Conservation (phyloP, 2,888 invertebrate species). For the Drosophila picticornis region DNA sequence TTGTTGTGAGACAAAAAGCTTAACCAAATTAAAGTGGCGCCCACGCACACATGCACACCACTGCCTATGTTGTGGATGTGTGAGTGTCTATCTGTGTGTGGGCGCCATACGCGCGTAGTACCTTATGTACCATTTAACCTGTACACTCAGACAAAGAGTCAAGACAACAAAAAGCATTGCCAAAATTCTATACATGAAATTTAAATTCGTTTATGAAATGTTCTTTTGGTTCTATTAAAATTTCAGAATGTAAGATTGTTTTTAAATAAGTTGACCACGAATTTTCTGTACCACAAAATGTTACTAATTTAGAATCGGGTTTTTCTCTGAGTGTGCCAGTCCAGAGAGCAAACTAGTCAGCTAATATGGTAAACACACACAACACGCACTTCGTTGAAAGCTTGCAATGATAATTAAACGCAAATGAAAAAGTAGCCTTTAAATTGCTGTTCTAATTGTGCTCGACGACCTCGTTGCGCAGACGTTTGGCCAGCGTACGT, state of each 20-base stretch:
- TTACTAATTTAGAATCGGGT: neutral
- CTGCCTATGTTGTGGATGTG: conserved; percentile 1
- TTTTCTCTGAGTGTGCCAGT: conserved; percentile 11
- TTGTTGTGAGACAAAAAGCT: conserved; percentile 52
- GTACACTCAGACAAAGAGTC: conserved; percentile 6
- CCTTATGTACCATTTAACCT: conserved; percentile 49
- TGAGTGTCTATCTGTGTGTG: conserved; percentile 21
- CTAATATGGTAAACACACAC: conserved; percentile 29
- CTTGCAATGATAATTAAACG: conserved; percentile 50
- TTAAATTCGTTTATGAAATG: neutral
- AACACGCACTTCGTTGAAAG: conserved; percentile 43
- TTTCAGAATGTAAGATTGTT: neutral
- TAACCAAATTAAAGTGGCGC: conserved; percentile 41
- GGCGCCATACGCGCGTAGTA: conserved; percentile 44
- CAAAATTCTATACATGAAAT: neutral
- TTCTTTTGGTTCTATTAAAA: neutral
- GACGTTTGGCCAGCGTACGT: conserved; percentile 92
- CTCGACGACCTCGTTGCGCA: conserved; percentile 94
- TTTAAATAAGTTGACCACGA: neutral
- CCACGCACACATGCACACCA: conserved; percentile 15
- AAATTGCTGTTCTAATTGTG: conserved; percentile 48
- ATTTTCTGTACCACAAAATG: neutral
- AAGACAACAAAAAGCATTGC: neutral
- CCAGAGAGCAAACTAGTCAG: conserved; percentile 61
- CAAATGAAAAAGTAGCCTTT: conserved; percentile 2